Base-by-base conservation (phyloP, 2,797 vertebrate species). In the Gephyroberyx darwinii region DNA sequence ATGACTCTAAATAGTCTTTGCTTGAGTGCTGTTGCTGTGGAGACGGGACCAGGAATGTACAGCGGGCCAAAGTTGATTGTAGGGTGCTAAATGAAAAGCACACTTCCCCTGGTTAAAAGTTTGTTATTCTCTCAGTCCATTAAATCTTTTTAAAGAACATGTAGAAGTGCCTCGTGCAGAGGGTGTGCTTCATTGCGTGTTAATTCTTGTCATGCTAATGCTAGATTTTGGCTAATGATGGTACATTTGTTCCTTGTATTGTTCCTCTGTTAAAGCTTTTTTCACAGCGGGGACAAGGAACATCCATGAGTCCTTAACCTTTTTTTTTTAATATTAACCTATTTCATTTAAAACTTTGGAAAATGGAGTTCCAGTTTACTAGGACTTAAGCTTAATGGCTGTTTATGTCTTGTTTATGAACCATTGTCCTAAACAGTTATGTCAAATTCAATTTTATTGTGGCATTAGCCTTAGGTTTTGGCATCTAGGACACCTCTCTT, bases 51-150 rank as follows among this genome's bases (percentile, higher is more conserved):
- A 88, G 88, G 86, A 93, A 93, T 92, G 93, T 85, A 78, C 76
- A 87, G 78, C 41, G 79, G 91, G 89, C 93, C 84, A 80, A 83
- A 92, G 88, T 80, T 90, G 86, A 94, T 93, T 84, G 73, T 89
- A 85, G 85, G 90, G 77, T 86, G 82, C 88, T 89, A 92, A 93
- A 93, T 93, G 89, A 91, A 93, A 94, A 92, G 88, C 84, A 87
- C 71, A 78, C 88, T 88, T 90, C 89, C 77, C 69, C 83, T 69
- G 78, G 85, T 91, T 92, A 90, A 91, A 90, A 84, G 87, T 83
- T 76, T 81, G 88, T 89, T 84, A 74, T 80, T 76, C 80, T 86
- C 65, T 89, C 86, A 75, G 74, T 75, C 63, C 56, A 75, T 87
- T 90, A 88, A 90, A 79, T 93, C 77, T 88, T 91, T 85, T 90